These are phyloP conservation scores for Felis catus DNA, from an alignment of 2,113 vertebrate species.

Conservation along the genomic window DNA sequence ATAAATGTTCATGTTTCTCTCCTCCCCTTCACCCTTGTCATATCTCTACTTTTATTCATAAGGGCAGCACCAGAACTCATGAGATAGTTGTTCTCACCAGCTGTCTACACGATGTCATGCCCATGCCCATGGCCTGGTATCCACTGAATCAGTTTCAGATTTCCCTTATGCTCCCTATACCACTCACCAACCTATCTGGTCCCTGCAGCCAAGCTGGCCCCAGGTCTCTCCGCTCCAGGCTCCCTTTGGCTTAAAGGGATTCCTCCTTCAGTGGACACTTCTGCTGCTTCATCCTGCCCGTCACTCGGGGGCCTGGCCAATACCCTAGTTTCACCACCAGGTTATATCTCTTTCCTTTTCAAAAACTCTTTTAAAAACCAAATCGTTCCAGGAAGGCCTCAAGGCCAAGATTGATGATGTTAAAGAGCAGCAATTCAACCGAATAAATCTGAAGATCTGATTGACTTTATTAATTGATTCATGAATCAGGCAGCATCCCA, in stretches of 20 bases:
- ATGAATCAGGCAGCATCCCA: not conserved
- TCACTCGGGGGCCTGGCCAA: not conserved
- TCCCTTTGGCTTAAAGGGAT: not conserved
- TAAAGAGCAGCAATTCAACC: not conserved
- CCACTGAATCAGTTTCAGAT: accelerated
- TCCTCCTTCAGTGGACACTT: not conserved
- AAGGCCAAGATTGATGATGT: not conserved
- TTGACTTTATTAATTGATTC: not conserved
- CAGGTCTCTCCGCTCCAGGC: not conserved
- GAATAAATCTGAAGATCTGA: not conserved
- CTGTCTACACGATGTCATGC: accelerated
- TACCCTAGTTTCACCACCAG: not conserved
- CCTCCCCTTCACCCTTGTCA: not conserved
- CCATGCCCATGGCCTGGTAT: accelerated
- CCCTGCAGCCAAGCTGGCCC: not conserved
- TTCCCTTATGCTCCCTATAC: not conserved
- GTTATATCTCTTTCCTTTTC: not conserved
- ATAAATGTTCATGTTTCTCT: not conserved
- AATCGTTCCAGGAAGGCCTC: not conserved
- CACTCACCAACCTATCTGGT: too few species aligned
- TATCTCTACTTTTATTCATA: not conserved
- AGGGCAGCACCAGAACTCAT: not conserved
- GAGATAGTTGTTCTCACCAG: not conserved
- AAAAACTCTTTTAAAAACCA: not conserved
- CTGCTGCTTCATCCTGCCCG: not conserved